phyloP scores from a whole-genome alignment of 2,797 vertebrate species.

The Enteromius thamalakanensis region DNA sequence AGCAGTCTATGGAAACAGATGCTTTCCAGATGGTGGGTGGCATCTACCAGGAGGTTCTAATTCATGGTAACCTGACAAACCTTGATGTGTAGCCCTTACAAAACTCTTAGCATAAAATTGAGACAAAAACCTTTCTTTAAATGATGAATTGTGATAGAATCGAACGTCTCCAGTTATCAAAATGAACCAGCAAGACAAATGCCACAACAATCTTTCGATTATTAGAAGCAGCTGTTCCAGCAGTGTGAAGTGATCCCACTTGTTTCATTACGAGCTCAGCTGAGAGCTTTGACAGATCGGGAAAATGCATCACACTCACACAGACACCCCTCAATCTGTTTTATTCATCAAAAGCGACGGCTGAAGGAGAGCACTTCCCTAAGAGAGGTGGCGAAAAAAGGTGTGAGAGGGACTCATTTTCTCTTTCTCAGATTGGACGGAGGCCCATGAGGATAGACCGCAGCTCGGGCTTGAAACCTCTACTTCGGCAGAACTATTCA shows the following conservation, averaged over 20 bases:
- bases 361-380: constrained; percentile 33
- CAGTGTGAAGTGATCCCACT: constrained; percentile 26
- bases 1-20: constrained; percentile 1
- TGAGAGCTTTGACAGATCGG: constrained; percentile 30
- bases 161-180: constrained; percentile 8
- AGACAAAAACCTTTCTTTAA: constrained; percentile 20
- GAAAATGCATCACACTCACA: constrained; percentile 20
- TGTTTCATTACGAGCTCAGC: constrained; percentile 24
- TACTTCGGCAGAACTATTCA: constrained; percentile 19
- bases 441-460: constrained; percentile 33
- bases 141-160: neutral
- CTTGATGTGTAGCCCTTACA: constrained; percentile 26
- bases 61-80: constrained; percentile 26
- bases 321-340: constrained; percentile 38
- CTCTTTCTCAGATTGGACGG: constrained; percentile 43
- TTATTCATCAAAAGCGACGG: constrained; percentile 40
- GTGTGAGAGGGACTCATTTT: constrained; percentile 45
- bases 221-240: constrained; percentile 36
- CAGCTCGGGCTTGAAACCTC: constrained; percentile 21
- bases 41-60: neutral
- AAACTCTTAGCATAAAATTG: constrained; percentile 8
- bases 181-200: constrained; percentile 10
- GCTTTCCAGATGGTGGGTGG: constrained; percentile 12
- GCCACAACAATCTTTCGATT: constrained; percentile 14
- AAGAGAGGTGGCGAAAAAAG: constrained; percentile 35